phyloP scores from a whole-genome alignment of 2,113 vertebrate genomes.

The Pangasianodon hypophthalmus region DNA sequence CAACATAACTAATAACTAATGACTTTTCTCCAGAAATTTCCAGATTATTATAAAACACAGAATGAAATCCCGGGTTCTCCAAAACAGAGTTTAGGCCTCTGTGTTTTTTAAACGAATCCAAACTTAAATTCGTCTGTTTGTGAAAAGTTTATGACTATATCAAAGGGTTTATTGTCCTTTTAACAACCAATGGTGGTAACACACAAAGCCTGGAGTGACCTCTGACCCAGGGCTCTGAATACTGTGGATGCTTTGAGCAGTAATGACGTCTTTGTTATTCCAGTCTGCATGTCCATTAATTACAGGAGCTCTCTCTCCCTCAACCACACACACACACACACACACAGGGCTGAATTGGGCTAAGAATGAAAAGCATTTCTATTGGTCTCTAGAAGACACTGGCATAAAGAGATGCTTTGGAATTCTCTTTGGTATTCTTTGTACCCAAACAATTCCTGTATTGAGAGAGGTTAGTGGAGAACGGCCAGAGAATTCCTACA shows the following conservation, averaged over 20 bases:
- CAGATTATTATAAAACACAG: background rate
- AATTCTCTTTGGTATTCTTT: conserved; percentile 54
- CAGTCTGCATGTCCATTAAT: conserved; percentile 54
- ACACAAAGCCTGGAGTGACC: conserved; percentile 55
- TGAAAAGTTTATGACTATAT: conserved; percentile 38
- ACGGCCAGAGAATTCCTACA: conserved; percentile 52
- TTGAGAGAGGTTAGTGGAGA: conserved; percentile 50
- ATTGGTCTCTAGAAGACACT: conserved; percentile 24
- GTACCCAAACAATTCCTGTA: conserved; percentile 50
- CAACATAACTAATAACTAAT: background rate
- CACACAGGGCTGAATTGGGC: conserved; percentile 3
- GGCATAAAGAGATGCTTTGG: conserved; percentile 40
- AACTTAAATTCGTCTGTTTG: conserved; percentile 13
- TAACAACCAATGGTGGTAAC: conserved; percentile 41
- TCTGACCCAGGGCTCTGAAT: conserved; percentile 46
- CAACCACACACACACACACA: conserved; percentile 27
- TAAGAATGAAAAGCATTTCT: conserved; percentile 49
- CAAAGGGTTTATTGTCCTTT: conserved; percentile 53
- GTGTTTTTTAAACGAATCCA: conserved; percentile 23
- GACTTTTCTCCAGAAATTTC: no score
- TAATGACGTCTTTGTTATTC: conserved; percentile 43
- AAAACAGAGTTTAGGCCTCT: conserved; percentile 5
- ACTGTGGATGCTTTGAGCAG: conserved; percentile 45
- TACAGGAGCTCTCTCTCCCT: conserved; percentile 28
- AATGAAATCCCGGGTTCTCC: background rate